Conservation (phyloP, 2,113 vertebrate species). For the Coracopsis vasa region DNA sequence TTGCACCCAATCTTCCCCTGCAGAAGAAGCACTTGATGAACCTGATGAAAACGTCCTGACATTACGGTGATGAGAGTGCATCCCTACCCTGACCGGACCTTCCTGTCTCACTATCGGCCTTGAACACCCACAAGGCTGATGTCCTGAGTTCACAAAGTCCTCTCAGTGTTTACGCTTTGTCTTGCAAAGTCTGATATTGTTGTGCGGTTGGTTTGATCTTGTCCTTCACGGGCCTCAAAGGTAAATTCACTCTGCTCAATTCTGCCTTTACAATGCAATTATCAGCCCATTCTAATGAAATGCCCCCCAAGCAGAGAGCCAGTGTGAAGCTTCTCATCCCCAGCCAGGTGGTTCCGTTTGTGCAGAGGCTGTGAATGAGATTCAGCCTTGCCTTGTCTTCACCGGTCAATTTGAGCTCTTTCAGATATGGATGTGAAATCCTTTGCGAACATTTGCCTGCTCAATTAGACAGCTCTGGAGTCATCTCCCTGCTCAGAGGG, state of each 20-base stretch:
- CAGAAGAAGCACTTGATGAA: not conserved
- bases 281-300: not conserved
- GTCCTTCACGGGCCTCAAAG: not conserved
- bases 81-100: not conserved
- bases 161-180: not conserved
- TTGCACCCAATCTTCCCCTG: rapidly evolving
- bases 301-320: slow-evolving; percentile 15
- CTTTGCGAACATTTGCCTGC: not conserved
- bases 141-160: not conserved
- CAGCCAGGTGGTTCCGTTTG: not conserved
- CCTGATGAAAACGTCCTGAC: not conserved
- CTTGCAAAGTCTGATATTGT: not conserved
- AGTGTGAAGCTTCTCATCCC: not conserved
- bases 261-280: not conserved
- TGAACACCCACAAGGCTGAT: rapidly evolving
- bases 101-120: not conserved
- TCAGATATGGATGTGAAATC: not conserved
- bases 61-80: rapidly evolving
- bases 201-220: not conserved
- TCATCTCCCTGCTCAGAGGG: not conserved
- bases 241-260: not conserved
- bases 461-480: not conserved
- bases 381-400: not conserved
- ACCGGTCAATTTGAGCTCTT: not conserved
- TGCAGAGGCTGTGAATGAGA: not conserved